Percentiles rank a stretch among this genome's conserved stretches.
Evolutionary conservation across 2,797 vertebrate genomes (phyloP).

Genomic region (Centroberyx gerrardi): DNA sequence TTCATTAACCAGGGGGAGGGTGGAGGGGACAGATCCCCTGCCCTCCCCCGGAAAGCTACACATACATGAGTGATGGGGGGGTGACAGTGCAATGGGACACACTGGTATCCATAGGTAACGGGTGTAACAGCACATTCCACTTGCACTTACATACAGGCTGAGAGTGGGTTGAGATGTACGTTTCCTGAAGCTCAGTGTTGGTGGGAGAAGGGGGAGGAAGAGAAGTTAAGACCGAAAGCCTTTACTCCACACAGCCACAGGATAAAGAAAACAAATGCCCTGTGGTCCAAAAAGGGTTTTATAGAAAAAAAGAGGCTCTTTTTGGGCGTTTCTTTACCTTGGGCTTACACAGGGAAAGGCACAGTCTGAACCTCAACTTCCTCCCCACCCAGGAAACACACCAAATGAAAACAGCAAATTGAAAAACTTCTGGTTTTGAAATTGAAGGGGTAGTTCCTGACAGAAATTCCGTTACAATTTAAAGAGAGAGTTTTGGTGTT

Average conservation of each 20-base stretch:
- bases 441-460: conserved; percentile 54
- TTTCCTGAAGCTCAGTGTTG: conserved; percentile 51
- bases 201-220: conserved; percentile 35
- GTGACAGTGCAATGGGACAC: conserved; percentile 69
- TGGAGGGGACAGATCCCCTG: conserved; percentile 26
- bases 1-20: conserved; percentile 70
- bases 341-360: conserved; percentile 52
- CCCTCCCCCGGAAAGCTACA: conserved; percentile 74
- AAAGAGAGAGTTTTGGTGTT: conserved; percentile 52
- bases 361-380: conserved; percentile 68
- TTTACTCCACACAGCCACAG: conserved; percentile 49
- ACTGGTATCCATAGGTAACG: conserved; percentile 77
- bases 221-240: conserved; percentile 38
- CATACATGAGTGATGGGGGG: conserved; percentile 57
- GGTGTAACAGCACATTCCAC: conserved; percentile 70
- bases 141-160: conserved; percentile 64
- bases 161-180: conserved; percentile 32
- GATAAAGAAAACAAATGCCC: conserved; percentile 71
- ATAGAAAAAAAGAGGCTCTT: conserved; percentile 74
- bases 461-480: conserved; percentile 67
- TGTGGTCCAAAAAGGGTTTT: conserved; percentile 78
- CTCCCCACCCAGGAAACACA: conserved; percentile 47
- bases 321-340: conserved; percentile 65
- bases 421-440: conserved; percentile 43
- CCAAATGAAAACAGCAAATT: conserved; percentile 40